These are phyloP conservation scores for Cottoperca gobio DNA, from an alignment of 2,797 vertebrate species.

Conservation along the genomic window DNA sequence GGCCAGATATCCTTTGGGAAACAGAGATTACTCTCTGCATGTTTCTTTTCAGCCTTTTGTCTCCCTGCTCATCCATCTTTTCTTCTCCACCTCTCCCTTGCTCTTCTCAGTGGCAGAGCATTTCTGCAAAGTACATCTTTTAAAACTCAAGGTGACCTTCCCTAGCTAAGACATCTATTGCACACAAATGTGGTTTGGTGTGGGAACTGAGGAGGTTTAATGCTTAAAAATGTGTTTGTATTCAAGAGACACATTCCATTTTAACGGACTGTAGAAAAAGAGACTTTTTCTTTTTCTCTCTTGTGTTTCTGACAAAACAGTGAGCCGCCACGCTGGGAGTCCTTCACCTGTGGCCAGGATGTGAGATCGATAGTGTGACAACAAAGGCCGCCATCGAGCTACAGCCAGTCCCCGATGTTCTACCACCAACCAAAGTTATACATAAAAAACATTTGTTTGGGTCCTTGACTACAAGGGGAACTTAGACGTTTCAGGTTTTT, in stretches of 20 bases:
- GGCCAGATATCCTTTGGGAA: neutral
- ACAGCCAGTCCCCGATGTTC: conserved; percentile 13
- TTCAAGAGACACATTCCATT: neutral
- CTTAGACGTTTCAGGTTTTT: conserved; percentile 15
- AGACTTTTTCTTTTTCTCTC: conserved; percentile 37
- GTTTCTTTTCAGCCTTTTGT: neutral
- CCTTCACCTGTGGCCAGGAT: conserved; percentile 67
- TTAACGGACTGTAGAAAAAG: neutral
- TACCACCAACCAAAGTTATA: conserved; percentile 28
- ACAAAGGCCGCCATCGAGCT: conserved; percentile 46
- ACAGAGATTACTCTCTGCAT: neutral
- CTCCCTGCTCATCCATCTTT: neutral
- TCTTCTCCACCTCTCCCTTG: neutral
- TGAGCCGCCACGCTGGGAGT: conserved; percentile 46
- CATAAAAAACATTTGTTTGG: neutral
- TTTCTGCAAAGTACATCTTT: conserved; percentile 11
- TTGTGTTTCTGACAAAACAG: conserved; percentile 66
- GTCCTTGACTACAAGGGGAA: neutral
- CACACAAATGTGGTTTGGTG: neutral
- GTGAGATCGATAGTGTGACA: conserved; percentile 70
- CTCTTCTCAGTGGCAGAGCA: neutral
- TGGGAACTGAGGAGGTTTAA: neutral
- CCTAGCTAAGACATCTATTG: neutral
- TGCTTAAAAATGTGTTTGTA: neutral
- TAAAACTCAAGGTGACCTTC: conserved; percentile 22